phyloP scores from a whole-genome alignment of 2,888 invertebrate genomes.

The Tipula lateralis region DNA sequence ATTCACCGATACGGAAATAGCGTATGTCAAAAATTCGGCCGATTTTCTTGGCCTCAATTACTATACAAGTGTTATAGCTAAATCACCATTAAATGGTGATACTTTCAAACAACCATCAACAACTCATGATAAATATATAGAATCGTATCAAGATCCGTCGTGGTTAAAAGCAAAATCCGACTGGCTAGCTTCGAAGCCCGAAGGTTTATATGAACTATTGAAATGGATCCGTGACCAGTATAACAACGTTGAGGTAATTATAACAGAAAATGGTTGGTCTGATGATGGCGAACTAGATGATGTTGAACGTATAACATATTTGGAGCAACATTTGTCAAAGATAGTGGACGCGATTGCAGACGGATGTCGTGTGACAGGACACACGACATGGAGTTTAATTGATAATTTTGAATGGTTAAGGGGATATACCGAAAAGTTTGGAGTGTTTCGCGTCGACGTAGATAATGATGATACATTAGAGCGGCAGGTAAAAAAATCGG shows the following conservation, averaged over 20 bases:
- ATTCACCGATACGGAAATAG: slow-evolving; percentile 35
- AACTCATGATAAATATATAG: not conserved
- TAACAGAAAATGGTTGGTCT: slow-evolving; percentile 56
- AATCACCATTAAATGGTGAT: slow-evolving; percentile 31
- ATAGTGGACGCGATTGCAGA: slow-evolving; percentile 37
- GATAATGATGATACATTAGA: not conserved
- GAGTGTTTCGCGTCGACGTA: not conserved
- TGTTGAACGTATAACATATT: slow-evolving; percentile 40
- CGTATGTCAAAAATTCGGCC: slow-evolving; percentile 37
- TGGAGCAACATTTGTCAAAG: slow-evolving; percentile 44
- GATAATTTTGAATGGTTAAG: slow-evolving; percentile 62
- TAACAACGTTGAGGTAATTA: slow-evolving; percentile 44
- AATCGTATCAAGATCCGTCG: slow-evolving; percentile 36
- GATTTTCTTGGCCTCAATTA: slow-evolving; percentile 44
- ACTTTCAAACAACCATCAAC: slow-evolving; percentile 49
- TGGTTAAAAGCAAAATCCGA: slow-evolving; percentile 41
- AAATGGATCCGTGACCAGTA: slow-evolving; percentile 31
- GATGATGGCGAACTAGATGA: slow-evolving; percentile 42
- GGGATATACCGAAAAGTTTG: slow-evolving; percentile 50
- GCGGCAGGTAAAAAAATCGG: not conserved
- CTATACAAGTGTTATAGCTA: too few relatives aligned
- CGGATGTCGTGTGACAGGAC: slow-evolving; percentile 51
- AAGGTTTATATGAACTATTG: slow-evolving; percentile 39
- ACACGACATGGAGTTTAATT: slow-evolving; percentile 58
- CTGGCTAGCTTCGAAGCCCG: slow-evolving; percentile 42